Conservation (phyloP, 2,888 invertebrate species). For the Ferrisia virgata region DNA sequence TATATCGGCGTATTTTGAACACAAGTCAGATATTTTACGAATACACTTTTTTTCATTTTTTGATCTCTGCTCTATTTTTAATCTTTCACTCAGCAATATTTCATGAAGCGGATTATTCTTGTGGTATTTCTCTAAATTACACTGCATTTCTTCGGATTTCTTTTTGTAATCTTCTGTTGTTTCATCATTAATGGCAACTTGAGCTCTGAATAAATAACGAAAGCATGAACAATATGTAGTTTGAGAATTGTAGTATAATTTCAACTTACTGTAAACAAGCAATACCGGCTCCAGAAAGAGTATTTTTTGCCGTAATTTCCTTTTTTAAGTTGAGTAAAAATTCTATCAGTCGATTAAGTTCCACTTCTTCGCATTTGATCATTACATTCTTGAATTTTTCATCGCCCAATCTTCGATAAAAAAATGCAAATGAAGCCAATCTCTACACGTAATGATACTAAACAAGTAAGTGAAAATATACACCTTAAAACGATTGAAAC, state of each 20-base stretch:
- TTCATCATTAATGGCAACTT: not conserved
- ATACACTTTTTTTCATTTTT: not conserved
- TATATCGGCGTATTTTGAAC: not conserved
- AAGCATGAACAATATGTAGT: not conserved
- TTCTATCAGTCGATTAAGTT: not conserved
- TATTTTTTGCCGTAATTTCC: not conserved
- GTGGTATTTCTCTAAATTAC: not conserved
- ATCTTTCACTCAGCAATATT: not conserved
- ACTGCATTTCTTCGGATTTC: not conserved
- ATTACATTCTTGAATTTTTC: not conserved
- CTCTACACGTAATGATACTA: not conserved
- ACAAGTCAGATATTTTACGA: not conserved
- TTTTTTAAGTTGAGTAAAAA: not conserved
- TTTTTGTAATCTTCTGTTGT: not conserved
- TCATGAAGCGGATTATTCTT: not conserved
- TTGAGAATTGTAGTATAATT: not conserved
- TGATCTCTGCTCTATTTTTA: not conserved
- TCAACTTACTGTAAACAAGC: not conserved
- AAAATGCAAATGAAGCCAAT: not conserved
- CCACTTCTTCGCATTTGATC: not conserved
- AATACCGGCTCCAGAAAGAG: not conserved
- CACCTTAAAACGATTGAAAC: not conserved
- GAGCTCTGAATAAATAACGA: not conserved
- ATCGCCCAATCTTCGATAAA: not conserved
- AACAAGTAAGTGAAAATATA: not conserved